phyloP scores from a whole-genome alignment of 2,888 invertebrate genomes.

The Glyphotaelius pellucidus region DNA sequence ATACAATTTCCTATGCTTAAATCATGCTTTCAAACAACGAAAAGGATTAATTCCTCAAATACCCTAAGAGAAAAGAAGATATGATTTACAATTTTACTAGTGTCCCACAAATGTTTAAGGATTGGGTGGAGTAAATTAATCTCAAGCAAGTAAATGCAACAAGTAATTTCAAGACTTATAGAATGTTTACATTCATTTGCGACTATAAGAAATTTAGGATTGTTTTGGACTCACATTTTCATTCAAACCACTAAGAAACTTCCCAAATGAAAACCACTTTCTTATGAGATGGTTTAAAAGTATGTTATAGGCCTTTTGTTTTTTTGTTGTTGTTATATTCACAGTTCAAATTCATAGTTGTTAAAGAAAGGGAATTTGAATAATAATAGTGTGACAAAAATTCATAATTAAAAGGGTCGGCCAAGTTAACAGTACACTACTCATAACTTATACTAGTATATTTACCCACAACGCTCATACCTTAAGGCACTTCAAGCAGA shows the following conservation, averaged over 20 bases:
- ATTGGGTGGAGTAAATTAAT: background rate
- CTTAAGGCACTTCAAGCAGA: conserved; percentile 52
- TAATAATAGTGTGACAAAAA: background rate
- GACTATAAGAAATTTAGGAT: background rate
- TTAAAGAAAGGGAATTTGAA: background rate
- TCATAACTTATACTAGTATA: conserved; percentile 2
- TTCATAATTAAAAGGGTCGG: background rate
- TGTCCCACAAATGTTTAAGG: background rate
- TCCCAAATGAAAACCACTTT: background rate
- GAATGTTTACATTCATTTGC: background rate
- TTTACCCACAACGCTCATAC: conserved; percentile 38
- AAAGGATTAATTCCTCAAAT: background rate
- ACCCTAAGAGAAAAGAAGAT: background rate
- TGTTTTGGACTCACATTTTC: background rate
- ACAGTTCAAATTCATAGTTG: background rate
- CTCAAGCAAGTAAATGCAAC: background rate
- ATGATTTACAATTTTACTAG: background rate
- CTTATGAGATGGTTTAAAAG: background rate
- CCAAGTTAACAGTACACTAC: background rate
- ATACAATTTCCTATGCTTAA: background rate
- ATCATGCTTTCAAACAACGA: background rate
- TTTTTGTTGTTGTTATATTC: background rate
- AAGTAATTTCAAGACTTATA: background rate
- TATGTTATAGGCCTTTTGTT: background rate
- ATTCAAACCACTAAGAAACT: background rate